These are phyloP conservation scores for Hesperia comma DNA, from an alignment of 2,888 invertebrate genomes.

Conservation along the genomic window DNA sequence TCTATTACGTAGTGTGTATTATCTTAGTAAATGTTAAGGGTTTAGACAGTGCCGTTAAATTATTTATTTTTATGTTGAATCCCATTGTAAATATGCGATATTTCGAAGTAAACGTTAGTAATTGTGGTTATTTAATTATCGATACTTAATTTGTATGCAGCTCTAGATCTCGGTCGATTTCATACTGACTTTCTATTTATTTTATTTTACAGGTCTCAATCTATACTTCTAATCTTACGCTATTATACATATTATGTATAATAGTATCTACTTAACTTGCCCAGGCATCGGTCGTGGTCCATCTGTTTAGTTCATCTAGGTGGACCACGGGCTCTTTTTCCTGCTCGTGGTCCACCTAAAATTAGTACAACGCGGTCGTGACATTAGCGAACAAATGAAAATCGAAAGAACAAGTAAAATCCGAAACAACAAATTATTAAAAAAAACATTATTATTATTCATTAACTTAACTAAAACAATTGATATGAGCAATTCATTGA, in stretches of 20 bases:
- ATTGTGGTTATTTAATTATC: conserved; percentile 75
- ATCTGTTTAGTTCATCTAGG: too few species aligned
- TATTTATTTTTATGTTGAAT: conserved; percentile 84
- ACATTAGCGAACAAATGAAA: too few species aligned
- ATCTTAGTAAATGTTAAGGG: conserved; percentile 77
- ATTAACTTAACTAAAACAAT: too few species aligned
- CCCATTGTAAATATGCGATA: conserved; percentile 78
- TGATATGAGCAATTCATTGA: too few species aligned
- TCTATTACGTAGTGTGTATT: conserved; percentile 68
- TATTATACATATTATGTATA: conserved; percentile 34
- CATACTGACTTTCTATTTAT: conserved; percentile 55
- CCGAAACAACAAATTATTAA: too few species aligned
- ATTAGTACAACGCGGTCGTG: too few species aligned
- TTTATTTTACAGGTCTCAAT: conserved; percentile 50
- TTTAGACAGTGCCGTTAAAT: conserved; percentile 77
- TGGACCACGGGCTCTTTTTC: too few species aligned
- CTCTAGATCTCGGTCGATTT: conserved; percentile 67
- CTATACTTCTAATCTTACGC: conserved; percentile 29
- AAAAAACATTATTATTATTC: too few species aligned
- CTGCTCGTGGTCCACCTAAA: too few species aligned
- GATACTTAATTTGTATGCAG: conserved; percentile 57
- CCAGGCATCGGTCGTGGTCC: too few species aligned
- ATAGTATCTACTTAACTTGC: conserved; percentile 37
- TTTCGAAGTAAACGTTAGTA: conserved; percentile 75
- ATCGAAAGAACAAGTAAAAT: too few species aligned